A percentile compares a stretch with the other conserved stretches of the same genome.
phyloP scores from a whole-genome alignment of 2,113 vertebrate genomes.

The Clarias gariepinus region DNA sequence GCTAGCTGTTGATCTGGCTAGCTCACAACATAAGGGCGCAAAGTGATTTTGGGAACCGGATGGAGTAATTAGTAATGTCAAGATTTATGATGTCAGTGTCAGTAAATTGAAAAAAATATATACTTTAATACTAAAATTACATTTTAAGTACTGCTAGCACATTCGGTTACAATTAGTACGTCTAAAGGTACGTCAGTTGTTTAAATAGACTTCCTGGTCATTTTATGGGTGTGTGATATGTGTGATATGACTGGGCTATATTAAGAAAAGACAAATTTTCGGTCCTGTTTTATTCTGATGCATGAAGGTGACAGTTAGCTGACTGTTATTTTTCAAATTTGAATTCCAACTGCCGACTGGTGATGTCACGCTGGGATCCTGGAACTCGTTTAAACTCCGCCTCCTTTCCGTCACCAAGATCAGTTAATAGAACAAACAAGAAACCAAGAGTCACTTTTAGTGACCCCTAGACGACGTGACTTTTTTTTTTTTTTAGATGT shows the following conservation, averaged over 20 bases:
- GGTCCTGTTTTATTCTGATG: neutral
- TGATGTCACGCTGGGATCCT: neutral
- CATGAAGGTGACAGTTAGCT: neutral
- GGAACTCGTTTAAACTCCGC: neutral
- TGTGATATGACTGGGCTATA: neutral
- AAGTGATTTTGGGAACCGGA: neutral
- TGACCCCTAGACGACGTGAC: no score
- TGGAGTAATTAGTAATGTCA: neutral
- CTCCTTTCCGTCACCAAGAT: neutral
- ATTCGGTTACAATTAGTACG: neutral
- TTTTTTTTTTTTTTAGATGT: no score
- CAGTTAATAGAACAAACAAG: neutral
- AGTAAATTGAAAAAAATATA: neutral
- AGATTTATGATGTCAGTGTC: neutral
- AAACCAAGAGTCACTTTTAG: no score
- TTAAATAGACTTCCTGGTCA: neutral
- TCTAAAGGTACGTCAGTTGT: neutral
- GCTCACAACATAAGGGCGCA: neutral
- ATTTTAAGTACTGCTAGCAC: neutral
- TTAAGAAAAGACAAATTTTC: neutral
- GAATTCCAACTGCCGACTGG: neutral
- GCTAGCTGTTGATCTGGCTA: neutral
- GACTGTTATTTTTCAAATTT: neutral
- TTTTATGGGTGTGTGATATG: neutral
- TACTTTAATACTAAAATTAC: neutral